phyloP scores from a whole-genome alignment of 1,140 invertebrate genomes.

The Drosophila bocki region DNA sequence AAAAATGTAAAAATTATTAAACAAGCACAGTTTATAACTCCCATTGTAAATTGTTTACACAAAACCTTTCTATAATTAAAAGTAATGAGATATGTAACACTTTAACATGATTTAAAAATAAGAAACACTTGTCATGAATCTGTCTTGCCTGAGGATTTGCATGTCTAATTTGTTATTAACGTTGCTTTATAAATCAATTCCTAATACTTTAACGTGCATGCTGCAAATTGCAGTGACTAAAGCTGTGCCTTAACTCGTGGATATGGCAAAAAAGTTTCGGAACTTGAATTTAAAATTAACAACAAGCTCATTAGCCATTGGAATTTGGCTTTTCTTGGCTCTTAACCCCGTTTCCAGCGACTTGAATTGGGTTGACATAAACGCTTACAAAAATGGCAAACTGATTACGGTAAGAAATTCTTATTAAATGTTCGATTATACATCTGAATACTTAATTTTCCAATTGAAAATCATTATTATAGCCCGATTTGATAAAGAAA shows the following conservation, averaged over 20 bases:
- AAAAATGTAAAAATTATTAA: not conserved
- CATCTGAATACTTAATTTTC: too few relatives aligned
- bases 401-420: constrained; percentile 18
- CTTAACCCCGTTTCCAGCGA: not conserved
- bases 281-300: not conserved
- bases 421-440: not conserved
- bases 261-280: not conserved
- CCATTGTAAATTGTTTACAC: not conserved
- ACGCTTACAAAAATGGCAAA: constrained; percentile 25
- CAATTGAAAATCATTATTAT: too few relatives aligned
- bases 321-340: constrained; percentile 13
- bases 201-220: constrained; percentile 1
- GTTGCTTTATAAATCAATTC: constrained; percentile 10
- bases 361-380: constrained; percentile 10
- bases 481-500: constrained; percentile 84
- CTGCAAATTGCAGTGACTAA: constrained; percentile 14
- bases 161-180: constrained; percentile 27
- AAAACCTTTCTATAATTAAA: not conserved
- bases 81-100: not conserved
- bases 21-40: not conserved
- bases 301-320: not conserved
- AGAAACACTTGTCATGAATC: not conserved
- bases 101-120: not conserved
- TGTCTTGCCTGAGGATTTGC: not conserved
- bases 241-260: not conserved